Evolutionary conservation across 2,888 invertebrate genomes (phyloP).

Genomic region (Tinea pellionella): DNA sequence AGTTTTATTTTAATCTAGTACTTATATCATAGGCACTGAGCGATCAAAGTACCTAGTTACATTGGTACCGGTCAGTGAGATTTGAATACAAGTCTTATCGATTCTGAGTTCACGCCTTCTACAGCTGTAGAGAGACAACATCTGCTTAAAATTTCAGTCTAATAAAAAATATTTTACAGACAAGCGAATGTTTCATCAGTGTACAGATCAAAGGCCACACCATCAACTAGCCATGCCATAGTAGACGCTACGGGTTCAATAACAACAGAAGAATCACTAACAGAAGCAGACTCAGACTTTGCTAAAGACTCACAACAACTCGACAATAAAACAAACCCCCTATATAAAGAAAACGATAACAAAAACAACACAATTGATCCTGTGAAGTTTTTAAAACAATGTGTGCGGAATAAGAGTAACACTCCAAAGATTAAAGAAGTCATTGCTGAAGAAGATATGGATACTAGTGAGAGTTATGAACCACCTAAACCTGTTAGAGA

Average conservation of each 20-base stretch:
- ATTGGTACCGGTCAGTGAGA: too few relatives aligned
- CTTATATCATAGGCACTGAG: too few relatives aligned
- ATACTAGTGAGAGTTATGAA: conserved; percentile 14
- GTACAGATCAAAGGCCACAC: conserved; percentile 26
- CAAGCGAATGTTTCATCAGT: conserved; percentile 80
- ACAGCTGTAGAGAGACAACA: conserved; percentile 5
- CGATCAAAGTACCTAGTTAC: too few relatives aligned
- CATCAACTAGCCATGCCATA: background rate
- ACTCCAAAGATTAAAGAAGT: conserved; percentile 16
- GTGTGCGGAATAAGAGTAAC: conserved; percentile 20
- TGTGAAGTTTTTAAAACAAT: conserved; percentile 29
- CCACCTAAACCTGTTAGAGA: background rate
- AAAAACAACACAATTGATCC: conserved; percentile 25
- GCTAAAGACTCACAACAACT: background rate
- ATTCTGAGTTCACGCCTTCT: too few relatives aligned
- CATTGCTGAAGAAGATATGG: conserved; percentile 14
- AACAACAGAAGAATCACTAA: background rate
- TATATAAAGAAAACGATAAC: conserved; percentile 18
- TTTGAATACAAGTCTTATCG: too few relatives aligned
- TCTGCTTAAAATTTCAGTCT: too few relatives aligned
- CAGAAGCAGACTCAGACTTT: background rate
- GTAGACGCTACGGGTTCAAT: background rate
- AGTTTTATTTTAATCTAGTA: too few relatives aligned
- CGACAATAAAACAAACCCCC: background rate
- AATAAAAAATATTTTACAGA: conserved; percentile 30